These are phyloP conservation scores for Athalia rosae DNA, from an alignment of 2,888 invertebrate species.

Conservation along the genomic window DNA sequence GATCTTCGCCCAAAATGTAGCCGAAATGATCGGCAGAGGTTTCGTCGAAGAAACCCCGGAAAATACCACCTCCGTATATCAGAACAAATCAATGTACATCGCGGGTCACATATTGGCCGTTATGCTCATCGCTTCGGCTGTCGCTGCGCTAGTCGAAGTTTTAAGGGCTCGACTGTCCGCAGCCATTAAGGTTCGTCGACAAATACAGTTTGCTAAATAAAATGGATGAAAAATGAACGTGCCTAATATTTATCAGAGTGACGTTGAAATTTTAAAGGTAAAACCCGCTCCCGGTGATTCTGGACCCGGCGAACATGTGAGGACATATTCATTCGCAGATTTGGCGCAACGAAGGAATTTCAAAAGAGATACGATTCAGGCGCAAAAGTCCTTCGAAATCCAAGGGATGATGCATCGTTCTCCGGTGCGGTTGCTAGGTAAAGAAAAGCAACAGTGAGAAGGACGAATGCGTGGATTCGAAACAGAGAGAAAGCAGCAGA, in stretches of 20 bases:
- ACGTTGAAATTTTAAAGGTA: constrained; percentile 59
- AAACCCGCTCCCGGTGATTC: constrained; percentile 53
- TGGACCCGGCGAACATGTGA: constrained; percentile 21
- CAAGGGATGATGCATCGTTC: constrained; percentile 60
- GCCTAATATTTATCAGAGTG: constrained; percentile 28
- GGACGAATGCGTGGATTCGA: not conserved
- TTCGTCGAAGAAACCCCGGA: constrained; percentile 41
- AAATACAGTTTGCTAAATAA: not conserved
- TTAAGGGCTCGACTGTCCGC: constrained; percentile 61
- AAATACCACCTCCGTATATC: constrained; percentile 50
- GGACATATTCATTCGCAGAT: constrained; percentile 62
- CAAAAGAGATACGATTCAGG: constrained; percentile 59
- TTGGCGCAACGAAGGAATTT: constrained; percentile 56
- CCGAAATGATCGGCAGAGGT: constrained; percentile 46
- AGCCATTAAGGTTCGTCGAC: constrained; percentile 2
- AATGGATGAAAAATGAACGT: not conserved
- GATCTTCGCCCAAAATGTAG: constrained; percentile 2
- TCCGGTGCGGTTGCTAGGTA: constrained; percentile 63
- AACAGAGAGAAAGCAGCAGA: not conserved
- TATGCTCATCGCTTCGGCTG: constrained; percentile 65
- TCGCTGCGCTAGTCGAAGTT: constrained; percentile 67
- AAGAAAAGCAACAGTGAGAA: constrained; percentile 21
- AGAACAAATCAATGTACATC: constrained; percentile 61
- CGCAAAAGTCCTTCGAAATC: constrained; percentile 64
- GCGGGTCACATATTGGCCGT: constrained; percentile 66